Conservation (phyloP, 1,140 invertebrate genomes). For the Tetramorium simillimum region DNA sequence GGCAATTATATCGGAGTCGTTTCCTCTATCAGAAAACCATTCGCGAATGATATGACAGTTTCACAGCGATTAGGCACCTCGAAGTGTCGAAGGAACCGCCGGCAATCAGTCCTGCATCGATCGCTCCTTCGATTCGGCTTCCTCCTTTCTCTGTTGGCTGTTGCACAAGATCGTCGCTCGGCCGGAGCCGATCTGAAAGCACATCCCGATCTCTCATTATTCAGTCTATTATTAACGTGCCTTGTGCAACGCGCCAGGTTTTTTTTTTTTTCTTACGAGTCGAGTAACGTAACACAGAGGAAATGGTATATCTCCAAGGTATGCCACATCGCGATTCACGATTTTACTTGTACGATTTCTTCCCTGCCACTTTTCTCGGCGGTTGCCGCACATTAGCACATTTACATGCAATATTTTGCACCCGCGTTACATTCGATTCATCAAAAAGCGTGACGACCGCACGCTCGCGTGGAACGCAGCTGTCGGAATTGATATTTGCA, state of each 20-base stretch:
- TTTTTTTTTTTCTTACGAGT: background rate
- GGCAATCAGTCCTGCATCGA: conserved; percentile 62
- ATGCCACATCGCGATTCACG: background rate
- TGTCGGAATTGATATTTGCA: conserved; percentile 18
- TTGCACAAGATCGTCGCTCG: conserved; percentile 75
- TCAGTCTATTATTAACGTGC: conserved; percentile 48
- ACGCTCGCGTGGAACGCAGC: background rate
- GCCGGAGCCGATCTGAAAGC: conserved; percentile 53
- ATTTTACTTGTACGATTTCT: background rate
- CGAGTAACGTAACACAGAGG: conserved; percentile 26
- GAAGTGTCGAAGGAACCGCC: conserved; percentile 56
- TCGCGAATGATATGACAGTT: conserved; percentile 79
- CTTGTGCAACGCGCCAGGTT: conserved; percentile 18
- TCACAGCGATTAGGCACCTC: conserved; percentile 68
- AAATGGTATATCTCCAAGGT: background rate
- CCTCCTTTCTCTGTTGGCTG: conserved; percentile 80
- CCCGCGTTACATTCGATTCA: background rate
- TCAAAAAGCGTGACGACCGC: background rate
- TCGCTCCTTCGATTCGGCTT: conserved; percentile 72
- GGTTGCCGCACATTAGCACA: background rate
- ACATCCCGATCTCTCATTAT: conserved; percentile 53
- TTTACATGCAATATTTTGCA: background rate
- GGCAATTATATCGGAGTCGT: conserved; percentile 78
- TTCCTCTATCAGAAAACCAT: conserved; percentile 70
- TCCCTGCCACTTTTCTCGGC: background rate